Conservation (phyloP, 2,797 vertebrate species). For the Staurois parvus region DNA sequence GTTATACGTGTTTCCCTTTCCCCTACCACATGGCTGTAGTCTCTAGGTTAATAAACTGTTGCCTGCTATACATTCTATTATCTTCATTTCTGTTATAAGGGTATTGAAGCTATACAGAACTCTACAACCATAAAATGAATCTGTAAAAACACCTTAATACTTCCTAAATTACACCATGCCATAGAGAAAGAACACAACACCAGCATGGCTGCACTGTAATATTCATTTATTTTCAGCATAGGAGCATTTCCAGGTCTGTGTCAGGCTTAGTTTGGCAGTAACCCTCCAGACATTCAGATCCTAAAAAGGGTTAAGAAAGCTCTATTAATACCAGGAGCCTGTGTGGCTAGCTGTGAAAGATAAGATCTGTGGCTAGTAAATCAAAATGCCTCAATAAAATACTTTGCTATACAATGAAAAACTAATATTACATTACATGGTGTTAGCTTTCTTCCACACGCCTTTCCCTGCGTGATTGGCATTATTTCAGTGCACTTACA, state of each 20-base stretch:
- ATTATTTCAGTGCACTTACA: conserved; percentile 14
- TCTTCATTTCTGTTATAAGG: neutral
- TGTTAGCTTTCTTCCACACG: conserved; percentile 47
- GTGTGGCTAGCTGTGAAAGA: conserved; percentile 58
- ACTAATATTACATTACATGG: conserved; percentile 58
- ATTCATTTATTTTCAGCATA: conserved; percentile 7
- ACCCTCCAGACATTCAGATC: conserved; percentile 4
- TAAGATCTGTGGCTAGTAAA: conserved; percentile 23
- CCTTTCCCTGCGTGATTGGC: conserved; percentile 20
- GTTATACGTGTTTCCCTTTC: neutral
- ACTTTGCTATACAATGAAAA: conserved; percentile 57
- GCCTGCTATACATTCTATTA: neutral
- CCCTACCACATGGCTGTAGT: neutral
- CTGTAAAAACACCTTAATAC: neutral
- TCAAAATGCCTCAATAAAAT: conserved; percentile 58
- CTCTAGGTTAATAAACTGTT: neutral
- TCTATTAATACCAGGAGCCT: conserved; percentile 60
- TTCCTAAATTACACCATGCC: neutral
- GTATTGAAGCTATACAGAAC: neutral
- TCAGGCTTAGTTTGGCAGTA: conserved; percentile 3
- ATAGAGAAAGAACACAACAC: neutral
- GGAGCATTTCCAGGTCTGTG: neutral
- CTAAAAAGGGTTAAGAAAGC: conserved; percentile 47
- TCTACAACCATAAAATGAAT: neutral
- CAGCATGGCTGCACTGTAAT: neutral